These are phyloP conservation scores for Bos javanicus DNA, from an alignment of 2,113 vertebrate genomes.

Conservation along the genomic window DNA sequence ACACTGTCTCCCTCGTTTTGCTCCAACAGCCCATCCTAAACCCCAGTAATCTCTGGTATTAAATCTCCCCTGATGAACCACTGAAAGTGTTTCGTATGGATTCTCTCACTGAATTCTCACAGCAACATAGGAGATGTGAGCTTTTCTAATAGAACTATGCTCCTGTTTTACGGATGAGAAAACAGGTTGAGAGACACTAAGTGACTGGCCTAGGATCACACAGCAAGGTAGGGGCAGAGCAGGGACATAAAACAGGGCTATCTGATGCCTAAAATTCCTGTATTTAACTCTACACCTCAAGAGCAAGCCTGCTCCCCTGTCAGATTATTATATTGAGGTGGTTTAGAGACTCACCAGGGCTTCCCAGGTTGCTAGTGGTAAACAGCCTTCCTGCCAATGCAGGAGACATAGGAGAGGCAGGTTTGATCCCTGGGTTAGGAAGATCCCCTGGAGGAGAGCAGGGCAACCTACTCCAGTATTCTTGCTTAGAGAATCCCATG, in stretches of 20 bases:
- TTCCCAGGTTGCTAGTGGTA: not conserved
- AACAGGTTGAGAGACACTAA: not conserved
- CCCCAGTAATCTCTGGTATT: not conserved
- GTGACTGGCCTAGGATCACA: not conserved
- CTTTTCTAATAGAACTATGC: not conserved
- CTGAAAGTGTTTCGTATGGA: not conserved
- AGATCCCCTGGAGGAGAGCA: not conserved
- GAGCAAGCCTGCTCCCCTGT: no score
- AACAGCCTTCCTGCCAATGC: not conserved
- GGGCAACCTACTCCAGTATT: not conserved
- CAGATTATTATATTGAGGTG: not conserved
- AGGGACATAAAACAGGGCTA: not conserved
- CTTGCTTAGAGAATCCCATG: not conserved
- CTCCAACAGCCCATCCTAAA: not conserved
- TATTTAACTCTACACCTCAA: not conserved
- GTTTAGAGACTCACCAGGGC: not conserved
- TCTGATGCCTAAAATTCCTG: not conserved
- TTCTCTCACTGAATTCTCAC: not conserved
- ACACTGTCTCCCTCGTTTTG: not conserved
- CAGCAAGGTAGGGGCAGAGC: not conserved
- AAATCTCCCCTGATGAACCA: not conserved
- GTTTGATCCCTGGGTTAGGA: not conserved
- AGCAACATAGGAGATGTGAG: not conserved
- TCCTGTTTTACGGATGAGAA: not conserved
- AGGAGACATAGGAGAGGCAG: not conserved